Evolutionary conservation across 2,113 vertebrate genomes (phyloP), one percentile per base, ranked within the genome.

Genomic region (Myanophis thanlyinensis): DNA sequence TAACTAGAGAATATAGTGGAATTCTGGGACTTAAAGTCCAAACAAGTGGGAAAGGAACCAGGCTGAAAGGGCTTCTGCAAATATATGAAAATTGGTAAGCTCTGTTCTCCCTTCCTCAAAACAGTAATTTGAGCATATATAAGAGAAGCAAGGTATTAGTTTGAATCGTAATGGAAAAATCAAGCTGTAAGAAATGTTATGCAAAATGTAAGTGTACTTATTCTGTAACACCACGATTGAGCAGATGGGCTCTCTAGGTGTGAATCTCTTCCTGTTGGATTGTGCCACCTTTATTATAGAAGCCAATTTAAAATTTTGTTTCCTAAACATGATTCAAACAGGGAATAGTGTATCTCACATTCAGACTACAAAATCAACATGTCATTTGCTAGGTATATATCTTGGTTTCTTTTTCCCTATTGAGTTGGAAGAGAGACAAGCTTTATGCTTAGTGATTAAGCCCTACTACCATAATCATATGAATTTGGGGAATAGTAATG

Each of bases 101-200:
- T 53, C 44, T 56, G 9, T 30, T 44, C 51, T 25, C n/a, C 7
- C 30, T 54, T 22, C 20, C 51, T 40, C n/a, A 9, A 40, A 56
- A 88, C n/a, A 35, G 9, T 53, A 88, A 40, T 53, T 59, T 35
- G 47, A 59, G 22, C 84, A 87, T 56, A 47, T n/a, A 1, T 27
- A 27, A 22, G 73, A 44, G 35, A 47, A 85, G 90, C 23, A 85
- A 46, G 13, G 73, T 56, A 86, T 15, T 52, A 52, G 25, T 84
- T 52, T 15, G 23, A 90, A 51, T 90, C 25, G 5, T 90, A 53
- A 52, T n/a, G 48, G 12, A 90, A 80, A 90, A 40, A 25, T 46
- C 48, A 51, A 25, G n/a, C 51, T 90, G 89, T 51, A 80, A 52
- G 47, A 90, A 84, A 35, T 90, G 80, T 85, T 85, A 91, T 91